A percentile compares a stretch with the other conserved stretches of the same genome.
phyloP scores from a whole-genome alignment of 2,888 invertebrate genomes.

The Coenonympha arcania region DNA sequence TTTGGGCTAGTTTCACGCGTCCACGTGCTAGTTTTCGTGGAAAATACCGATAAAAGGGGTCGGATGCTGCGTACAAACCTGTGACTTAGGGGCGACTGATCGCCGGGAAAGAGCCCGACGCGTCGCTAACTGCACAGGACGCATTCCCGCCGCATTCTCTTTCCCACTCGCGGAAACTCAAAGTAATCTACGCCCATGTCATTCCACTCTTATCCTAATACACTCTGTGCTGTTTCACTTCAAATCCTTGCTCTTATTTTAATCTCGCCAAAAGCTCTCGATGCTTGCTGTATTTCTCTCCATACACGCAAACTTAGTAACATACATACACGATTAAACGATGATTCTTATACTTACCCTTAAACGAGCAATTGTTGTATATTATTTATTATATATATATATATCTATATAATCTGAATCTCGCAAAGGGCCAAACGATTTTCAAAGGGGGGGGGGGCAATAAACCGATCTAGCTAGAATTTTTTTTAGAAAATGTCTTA shows the following conservation, averaged over 20 bases:
- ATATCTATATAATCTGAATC: no score
- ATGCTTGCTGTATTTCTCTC: neutral
- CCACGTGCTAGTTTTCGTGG: conserved; percentile 30
- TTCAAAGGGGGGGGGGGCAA: no score
- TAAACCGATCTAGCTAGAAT: no score
- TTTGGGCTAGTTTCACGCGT: conserved; percentile 24
- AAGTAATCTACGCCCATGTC: conserved; percentile 11
- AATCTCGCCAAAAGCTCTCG: neutral
- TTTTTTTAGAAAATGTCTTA: no score
- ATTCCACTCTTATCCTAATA: conserved; percentile 7
- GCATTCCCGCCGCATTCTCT: conserved; percentile 38
- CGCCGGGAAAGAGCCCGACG: conserved; percentile 46
- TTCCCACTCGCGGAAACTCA: conserved; percentile 37
- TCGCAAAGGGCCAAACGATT: no score
- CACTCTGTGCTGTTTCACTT: neutral
- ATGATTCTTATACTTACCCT: no score
- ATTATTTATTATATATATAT: no score
- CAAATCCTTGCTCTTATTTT: conserved; percentile 21
- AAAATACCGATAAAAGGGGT: conserved; percentile 42
- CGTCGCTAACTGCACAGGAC: conserved; percentile 51
- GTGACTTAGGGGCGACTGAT: conserved; percentile 71
- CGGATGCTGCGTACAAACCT: conserved; percentile 70
- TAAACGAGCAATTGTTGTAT: no score
- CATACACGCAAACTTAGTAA: no score
- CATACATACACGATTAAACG: no score